These are phyloP conservation scores for Platygyra sinensis DNA, from an alignment of 64 coral and sea anemone species.

Conservation along the genomic window DNA sequence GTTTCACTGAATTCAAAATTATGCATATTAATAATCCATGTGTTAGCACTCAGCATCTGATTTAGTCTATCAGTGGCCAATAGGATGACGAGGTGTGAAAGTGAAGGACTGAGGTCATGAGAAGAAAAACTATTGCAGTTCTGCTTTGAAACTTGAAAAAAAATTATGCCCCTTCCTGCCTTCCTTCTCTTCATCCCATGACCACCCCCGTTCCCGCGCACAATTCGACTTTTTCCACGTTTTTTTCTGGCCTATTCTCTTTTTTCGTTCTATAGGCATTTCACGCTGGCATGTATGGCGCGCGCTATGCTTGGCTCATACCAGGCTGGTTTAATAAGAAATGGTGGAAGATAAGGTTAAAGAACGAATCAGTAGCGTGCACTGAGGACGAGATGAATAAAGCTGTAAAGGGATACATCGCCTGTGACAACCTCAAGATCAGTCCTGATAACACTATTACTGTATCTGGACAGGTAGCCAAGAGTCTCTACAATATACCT, in stretches of 20 bases:
- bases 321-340: constrained; percentile 75
- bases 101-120: no score
- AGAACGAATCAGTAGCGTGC: constrained; percentile 54
- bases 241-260: background rate
- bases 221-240: background rate
- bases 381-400: constrained; percentile 69
- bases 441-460: constrained; percentile 44
- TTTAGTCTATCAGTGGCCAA: no score
- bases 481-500: background rate
- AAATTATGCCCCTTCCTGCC: no score
- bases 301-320: constrained; percentile 73
- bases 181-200: no score
- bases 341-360: constrained; percentile 67
- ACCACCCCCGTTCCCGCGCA: no score
- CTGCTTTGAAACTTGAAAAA: no score
- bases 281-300: constrained; percentile 55
- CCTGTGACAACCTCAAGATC: constrained; percentile 42
- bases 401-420: constrained; percentile 71
- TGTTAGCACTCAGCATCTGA: no score
- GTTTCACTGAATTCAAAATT: background rate
- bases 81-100: no score
- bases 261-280: constrained; percentile 44
- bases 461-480: constrained; percentile 48
- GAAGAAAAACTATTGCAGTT: no score
- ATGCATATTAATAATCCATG: background rate